These are phyloP conservation scores for Pygoscelis antarcticus DNA, from an alignment of 2,113 vertebrate species.

Conservation along the genomic window DNA sequence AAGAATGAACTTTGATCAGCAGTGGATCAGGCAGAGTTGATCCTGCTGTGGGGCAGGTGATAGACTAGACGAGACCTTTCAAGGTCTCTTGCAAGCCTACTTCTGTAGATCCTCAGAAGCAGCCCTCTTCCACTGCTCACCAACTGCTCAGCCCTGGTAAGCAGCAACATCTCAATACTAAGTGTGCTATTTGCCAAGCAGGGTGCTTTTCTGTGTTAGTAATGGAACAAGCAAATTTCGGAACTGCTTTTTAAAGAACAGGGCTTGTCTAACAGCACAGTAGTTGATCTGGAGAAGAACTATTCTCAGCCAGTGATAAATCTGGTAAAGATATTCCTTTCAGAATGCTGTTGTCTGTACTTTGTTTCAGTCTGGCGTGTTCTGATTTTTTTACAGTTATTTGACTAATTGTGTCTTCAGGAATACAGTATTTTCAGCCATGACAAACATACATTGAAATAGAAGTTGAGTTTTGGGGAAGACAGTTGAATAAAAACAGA, in stretches of 20 bases:
- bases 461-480: not conserved
- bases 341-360: not conserved
- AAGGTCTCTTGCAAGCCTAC: not conserved
- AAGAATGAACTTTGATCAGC: not conserved
- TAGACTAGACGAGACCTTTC: not conserved
- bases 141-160: not conserved
- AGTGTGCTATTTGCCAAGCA: not conserved
- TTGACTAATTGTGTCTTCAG: not conserved
- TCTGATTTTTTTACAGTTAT: not conserved
- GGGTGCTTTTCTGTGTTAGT: not conserved
- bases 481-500: not conserved
- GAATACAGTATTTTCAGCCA: not conserved
- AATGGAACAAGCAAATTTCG: not conserved
- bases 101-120: not conserved
- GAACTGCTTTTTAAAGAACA: not conserved
- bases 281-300: not conserved
- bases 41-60: not conserved
- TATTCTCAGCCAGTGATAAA: not conserved
- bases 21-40: not conserved
- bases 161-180: not conserved
- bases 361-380: not conserved
- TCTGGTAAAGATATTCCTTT: not conserved
- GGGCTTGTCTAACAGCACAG: not conserved
- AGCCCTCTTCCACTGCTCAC: not conserved
- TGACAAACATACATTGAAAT: not conserved